Percentiles rank a stretch among this genome's conserved stretches.
Evolutionary conservation across 2,888 invertebrate species (phyloP).

Genomic region (Sarcophaga rosellei): DNA sequence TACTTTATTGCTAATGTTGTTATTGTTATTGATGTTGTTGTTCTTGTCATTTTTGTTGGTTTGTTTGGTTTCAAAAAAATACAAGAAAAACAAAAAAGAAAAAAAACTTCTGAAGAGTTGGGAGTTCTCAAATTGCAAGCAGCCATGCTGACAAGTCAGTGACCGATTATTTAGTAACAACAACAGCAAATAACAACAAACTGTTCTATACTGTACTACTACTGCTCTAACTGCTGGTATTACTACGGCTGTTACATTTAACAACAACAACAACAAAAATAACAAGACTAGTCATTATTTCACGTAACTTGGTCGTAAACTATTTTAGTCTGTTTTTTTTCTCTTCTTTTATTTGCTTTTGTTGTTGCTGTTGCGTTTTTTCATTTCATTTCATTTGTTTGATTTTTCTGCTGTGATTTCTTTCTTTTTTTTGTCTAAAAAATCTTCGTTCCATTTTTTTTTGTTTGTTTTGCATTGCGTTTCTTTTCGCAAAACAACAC

Average conservation of each 20-base stretch:
- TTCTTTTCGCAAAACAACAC: slow-evolving; percentile 50
- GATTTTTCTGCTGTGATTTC: slow-evolving; percentile 40
- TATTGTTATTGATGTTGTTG: background rate
- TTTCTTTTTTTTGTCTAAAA: slow-evolving; percentile 18
- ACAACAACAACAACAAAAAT: background rate
- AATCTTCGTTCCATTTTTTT: background rate
- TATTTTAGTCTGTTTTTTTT: slow-evolving; percentile 68
- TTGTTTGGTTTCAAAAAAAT: slow-evolving; percentile 56
- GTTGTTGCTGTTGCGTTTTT: slow-evolving; percentile 19
- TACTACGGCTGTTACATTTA: background rate
- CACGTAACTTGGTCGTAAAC: slow-evolving; percentile 72
- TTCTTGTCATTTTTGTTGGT: slow-evolving; percentile 4
- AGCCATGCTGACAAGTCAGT: slow-evolving; percentile 71
- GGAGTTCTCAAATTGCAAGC: slow-evolving; percentile 72
- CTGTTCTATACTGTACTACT: slow-evolving; percentile 20
- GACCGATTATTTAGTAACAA: slow-evolving; percentile 72
- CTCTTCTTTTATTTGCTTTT: slow-evolving; percentile 33
- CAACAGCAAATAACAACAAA: slow-evolving; percentile 38
- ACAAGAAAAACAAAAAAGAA: slow-evolving; percentile 43
- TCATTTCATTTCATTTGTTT: slow-evolving; percentile 53
- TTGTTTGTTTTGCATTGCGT: slow-evolving; percentile 46
- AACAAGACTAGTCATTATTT: slow-evolving; percentile 72
- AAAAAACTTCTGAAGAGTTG: slow-evolving; percentile 58
- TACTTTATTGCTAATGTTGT: slow-evolving; percentile 21
- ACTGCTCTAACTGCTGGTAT: background rate